A percentile compares a stretch with the other conserved stretches of the same genome.
These are phyloP conservation scores for Takifugu ocellatus DNA, from an alignment of 2,797 vertebrate species.

Conservation along the genomic window DNA sequence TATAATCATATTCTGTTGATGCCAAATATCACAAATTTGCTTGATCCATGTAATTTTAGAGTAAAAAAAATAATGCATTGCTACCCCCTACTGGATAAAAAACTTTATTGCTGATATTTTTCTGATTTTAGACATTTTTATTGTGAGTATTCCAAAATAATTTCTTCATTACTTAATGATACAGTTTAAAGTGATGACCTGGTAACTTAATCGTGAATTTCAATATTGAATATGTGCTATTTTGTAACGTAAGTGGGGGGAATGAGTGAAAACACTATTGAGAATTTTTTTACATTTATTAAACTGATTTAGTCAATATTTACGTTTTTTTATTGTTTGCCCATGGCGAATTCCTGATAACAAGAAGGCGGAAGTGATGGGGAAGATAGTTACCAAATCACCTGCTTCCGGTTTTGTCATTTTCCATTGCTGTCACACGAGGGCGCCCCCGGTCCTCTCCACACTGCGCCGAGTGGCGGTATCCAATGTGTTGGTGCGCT, in stretches of 20 bases:
- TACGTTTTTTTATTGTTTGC: too few relatives aligned
- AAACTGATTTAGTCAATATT: not conserved
- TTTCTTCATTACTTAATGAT: too few relatives aligned
- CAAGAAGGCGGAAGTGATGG: conserved; percentile 28
- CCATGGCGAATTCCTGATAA: not conserved
- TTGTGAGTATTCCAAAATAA: too few relatives aligned
- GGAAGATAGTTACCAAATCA: conserved; percentile 27
- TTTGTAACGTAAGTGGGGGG: too few relatives aligned
- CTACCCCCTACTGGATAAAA: conserved; percentile 56
- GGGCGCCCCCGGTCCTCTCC: conserved; percentile 51
- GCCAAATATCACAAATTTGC: too few relatives aligned
- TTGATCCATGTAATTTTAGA: too few relatives aligned
- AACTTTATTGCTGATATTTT: not conserved
- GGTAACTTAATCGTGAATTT: too few relatives aligned
- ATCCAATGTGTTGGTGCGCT: conserved; percentile 12
- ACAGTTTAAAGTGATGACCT: too few relatives aligned
- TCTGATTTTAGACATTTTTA: too few relatives aligned
- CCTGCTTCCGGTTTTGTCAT: conserved; percentile 2
- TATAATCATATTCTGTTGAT: not conserved
- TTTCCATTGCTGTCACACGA: conserved; percentile 44
- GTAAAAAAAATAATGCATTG: conserved; percentile 27
- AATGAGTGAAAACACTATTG: too few relatives aligned
- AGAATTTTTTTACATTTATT: not conserved
- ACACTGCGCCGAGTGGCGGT: not conserved
- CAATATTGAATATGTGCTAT: too few relatives aligned